A percentile compares a stretch with the other conserved stretches of the same genome.
phyloP scores from a whole-genome alignment of 2,888 invertebrate species.

The Rhamnusium bicolor region DNA sequence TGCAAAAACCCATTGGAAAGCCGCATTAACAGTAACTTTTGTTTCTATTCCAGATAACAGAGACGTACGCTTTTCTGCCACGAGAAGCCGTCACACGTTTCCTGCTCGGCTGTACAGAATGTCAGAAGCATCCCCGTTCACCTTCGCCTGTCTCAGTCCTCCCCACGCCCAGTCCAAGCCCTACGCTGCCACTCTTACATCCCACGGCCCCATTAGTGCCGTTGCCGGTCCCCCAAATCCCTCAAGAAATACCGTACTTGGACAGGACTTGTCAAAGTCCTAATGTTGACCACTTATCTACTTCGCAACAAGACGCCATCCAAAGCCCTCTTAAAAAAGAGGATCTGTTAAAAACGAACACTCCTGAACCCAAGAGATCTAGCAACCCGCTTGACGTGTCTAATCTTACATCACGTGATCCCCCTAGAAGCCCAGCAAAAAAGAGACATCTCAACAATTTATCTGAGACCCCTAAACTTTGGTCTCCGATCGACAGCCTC shows the following conservation, averaged over 20 bases:
- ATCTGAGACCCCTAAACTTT: slow-evolving; percentile 74
- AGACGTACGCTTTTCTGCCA: slow-evolving; percentile 95
- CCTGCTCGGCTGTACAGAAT: slow-evolving; percentile 94
- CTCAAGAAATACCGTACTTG: slow-evolving; percentile 31
- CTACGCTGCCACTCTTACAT: slow-evolving; percentile 56
- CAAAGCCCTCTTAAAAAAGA: slow-evolving; percentile 61
- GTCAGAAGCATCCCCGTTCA: slow-evolving; percentile 85
- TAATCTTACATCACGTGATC: slow-evolving; percentile 77
- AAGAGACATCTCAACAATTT: slow-evolving; percentile 66
- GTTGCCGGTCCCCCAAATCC: slow-evolving; percentile 35
- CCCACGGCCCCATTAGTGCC: slow-evolving; percentile 53
- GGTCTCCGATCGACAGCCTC: slow-evolving; percentile 74
- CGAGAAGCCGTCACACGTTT: slow-evolving; percentile 97
- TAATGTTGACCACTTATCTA: slow-evolving; percentile 13
- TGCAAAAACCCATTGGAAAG: slow-evolving; percentile 23
- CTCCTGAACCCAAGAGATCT: slow-evolving; percentile 68
- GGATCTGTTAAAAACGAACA: slow-evolving; percentile 56
- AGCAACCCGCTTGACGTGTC: slow-evolving; percentile 78
- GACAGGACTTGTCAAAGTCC: slow-evolving; percentile 26
- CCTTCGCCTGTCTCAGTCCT: slow-evolving; percentile 74
- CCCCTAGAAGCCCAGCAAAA: slow-evolving; percentile 68
- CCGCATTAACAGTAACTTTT: slow-evolving; percentile 25
- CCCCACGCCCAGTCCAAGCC: slow-evolving; percentile 69
- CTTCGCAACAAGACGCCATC: neutral
- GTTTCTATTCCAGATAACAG: slow-evolving; percentile 86